Conservation (phyloP, 2,797 vertebrate genomes). For the Acomys russatus region DNA sequence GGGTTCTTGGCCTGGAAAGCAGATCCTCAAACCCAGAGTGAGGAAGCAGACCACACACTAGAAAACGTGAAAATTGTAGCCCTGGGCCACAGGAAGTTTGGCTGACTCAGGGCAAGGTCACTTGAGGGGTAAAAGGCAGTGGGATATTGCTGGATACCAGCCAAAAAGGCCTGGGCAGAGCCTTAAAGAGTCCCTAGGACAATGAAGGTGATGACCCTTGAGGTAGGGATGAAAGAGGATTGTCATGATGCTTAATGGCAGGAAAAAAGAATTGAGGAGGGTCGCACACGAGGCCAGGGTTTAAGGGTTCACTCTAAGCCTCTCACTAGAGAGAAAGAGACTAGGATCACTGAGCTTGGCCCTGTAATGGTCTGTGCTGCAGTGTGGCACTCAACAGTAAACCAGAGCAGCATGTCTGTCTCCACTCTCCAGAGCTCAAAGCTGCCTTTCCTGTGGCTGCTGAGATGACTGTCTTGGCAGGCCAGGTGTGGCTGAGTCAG, state of each 20-base stretch:
- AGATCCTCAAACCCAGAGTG: neutral
- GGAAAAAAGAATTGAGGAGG: neutral
- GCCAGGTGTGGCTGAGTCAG: neutral
- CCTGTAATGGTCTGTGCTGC: neutral
- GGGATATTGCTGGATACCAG: too few relatives aligned
- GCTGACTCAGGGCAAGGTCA: neutral
- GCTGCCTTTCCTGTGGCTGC: neutral
- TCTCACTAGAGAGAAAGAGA: neutral
- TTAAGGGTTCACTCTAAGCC: neutral
- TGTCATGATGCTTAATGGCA: neutral
- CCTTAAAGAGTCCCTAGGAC: neutral
- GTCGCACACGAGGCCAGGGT: neutral
- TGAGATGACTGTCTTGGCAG: neutral
- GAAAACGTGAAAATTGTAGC: neutral
- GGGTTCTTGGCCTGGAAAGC: neutral
- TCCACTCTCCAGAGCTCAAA: neutral
- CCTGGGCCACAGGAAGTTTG: neutral
- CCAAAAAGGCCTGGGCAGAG: neutral
- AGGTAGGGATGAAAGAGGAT: neutral
- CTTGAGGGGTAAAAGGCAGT: too few relatives aligned
- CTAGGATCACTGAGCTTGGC: neutral
- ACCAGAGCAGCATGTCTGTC: neutral
- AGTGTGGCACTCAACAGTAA: rapidly evolving
- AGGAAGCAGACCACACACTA: neutral
- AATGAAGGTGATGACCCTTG: neutral